These are phyloP conservation scores for Simalia tracyae DNA, from an alignment of 2,797 vertebrate genomes.

Conservation along the genomic window DNA sequence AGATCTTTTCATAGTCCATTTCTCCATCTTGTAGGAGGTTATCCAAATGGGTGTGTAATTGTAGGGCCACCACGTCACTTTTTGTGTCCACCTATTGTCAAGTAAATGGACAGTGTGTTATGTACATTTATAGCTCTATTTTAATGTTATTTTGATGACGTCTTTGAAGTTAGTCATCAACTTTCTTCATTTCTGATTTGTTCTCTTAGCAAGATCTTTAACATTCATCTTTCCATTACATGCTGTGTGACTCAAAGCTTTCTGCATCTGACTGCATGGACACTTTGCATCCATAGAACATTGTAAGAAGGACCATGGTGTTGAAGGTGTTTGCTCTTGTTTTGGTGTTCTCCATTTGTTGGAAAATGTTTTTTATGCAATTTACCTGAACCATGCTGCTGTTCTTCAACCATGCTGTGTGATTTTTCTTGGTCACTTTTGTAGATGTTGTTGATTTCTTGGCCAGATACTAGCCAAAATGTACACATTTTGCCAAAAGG, in stretches of 20 bases:
- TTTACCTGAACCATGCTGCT: not conserved
- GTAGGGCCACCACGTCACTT: not conserved
- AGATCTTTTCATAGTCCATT: not conserved
- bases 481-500: conserved; percentile 11
- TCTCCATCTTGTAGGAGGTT: not conserved
- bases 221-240: not conserved
- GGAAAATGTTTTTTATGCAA: not conserved
- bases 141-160: not conserved
- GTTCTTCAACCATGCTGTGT: not conserved
- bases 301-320: not conserved
- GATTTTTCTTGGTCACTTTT: not conserved
- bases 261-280: not conserved
- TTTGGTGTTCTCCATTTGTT: not conserved
- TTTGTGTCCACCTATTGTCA: not conserved
- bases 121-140: not conserved
- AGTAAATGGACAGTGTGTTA: not conserved
- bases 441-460: not conserved
- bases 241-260: not conserved
- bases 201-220: not conserved
- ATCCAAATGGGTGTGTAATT: not conserved
- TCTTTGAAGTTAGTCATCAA: not conserved
- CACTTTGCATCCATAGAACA: not conserved
- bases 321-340: not conserved
- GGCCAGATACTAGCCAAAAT: conserved; percentile 19
- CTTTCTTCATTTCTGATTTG: not conserved